A percentile compares a stretch with the other conserved stretches of the same genome.
phyloP scores from a whole-genome alignment of 2,888 invertebrate genomes.

The Penaeus monodon region DNA sequence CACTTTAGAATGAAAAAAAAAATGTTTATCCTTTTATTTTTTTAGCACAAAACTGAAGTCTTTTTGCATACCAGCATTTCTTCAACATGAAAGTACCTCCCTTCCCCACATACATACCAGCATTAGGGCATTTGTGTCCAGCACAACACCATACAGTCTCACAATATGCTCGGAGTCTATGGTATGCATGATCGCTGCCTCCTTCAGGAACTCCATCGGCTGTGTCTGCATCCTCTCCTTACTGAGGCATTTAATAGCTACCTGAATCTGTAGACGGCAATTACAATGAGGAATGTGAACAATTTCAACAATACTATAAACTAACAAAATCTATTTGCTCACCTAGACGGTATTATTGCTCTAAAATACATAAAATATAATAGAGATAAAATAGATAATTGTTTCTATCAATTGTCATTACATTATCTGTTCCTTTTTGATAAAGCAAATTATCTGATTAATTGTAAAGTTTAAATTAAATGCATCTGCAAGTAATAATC shows the following conservation, averaged over 20 bases:
- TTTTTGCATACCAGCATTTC: not conserved
- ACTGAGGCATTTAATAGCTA: slow-evolving; percentile 95
- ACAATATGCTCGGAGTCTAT: slow-evolving; percentile 98
- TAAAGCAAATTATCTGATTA: too few relatives aligned
- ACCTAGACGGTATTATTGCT: too few relatives aligned
- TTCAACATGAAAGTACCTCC: not conserved
- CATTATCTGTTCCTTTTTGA: too few relatives aligned
- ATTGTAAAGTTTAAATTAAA: too few relatives aligned
- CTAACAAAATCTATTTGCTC: too few relatives aligned
- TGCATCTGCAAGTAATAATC: too few relatives aligned
- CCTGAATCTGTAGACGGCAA: slow-evolving; percentile 80
- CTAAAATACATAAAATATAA: too few relatives aligned
- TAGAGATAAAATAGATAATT: too few relatives aligned
- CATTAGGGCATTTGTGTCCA: slow-evolving; percentile 89
- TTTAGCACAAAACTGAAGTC: not conserved
- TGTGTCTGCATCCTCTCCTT: slow-evolving; percentile 96
- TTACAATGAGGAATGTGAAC: not conserved
- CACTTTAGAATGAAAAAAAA: too few relatives aligned
- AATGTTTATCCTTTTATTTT: not conserved
- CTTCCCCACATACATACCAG: slow-evolving; percentile 70
- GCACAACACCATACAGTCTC: slow-evolving; percentile 94
- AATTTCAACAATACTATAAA: too few relatives aligned
- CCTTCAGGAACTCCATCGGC: slow-evolving; percentile 95
- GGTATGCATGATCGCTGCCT: slow-evolving; percentile 98
- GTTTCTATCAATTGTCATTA: too few relatives aligned